Percentiles rank a stretch among this genome's conserved stretches.
phyloP scores from a whole-genome alignment of 2,113 vertebrate species.

The Amphilophus citrinellus region DNA sequence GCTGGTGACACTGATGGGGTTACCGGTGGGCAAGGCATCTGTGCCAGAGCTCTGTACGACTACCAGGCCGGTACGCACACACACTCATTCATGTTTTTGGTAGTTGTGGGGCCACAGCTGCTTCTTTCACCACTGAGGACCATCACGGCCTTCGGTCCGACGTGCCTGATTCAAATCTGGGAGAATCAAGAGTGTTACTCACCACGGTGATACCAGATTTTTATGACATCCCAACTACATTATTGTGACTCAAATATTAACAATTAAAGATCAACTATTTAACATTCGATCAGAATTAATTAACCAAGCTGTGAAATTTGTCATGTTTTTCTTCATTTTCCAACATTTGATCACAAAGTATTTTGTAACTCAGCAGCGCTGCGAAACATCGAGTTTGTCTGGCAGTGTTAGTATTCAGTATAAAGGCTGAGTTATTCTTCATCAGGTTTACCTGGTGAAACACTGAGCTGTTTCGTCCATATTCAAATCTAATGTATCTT shows the following conservation, averaged over 20 bases:
- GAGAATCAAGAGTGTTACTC: not conserved
- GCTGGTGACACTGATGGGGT: conserved; percentile 44
- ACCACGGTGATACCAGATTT: not conserved
- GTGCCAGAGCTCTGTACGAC: conserved; percentile 92
- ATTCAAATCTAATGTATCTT: not conserved
- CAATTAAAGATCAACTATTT: not conserved
- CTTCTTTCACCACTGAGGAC: not conserved
- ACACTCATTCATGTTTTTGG: not conserved
- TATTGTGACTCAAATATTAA: not conserved
- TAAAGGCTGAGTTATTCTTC: not conserved
- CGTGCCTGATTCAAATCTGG: not conserved
- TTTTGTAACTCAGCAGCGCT: not conserved
- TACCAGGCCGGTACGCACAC: conserved; percentile 89
- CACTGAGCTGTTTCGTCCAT: not conserved
- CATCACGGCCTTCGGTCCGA: not conserved
- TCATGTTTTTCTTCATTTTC: not conserved
- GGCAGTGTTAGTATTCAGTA: too few relatives aligned
- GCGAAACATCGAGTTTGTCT: not conserved
- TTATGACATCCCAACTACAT: not conserved
- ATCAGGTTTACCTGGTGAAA: not conserved
- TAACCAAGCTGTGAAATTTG: not conserved
- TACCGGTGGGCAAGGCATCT: conserved; percentile 63
- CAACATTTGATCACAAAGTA: not conserved
- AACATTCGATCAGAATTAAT: not conserved
- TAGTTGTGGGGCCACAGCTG: not conserved